Evolutionary conservation across 92 coral and sea anemone species (phyloP).

Genomic region (Virgularia gustaviana): DNA sequence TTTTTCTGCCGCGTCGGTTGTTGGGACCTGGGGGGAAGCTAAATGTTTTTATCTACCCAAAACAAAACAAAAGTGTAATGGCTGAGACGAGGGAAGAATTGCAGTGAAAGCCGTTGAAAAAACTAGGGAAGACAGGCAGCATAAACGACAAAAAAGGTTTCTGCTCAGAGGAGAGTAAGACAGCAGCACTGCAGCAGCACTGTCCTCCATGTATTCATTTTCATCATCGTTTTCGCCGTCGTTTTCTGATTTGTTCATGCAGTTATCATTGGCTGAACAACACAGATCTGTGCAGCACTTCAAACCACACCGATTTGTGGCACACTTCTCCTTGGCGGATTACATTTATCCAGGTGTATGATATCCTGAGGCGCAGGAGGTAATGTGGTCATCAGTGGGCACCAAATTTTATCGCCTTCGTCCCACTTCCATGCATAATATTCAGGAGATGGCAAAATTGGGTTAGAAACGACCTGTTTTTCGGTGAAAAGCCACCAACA

Average conservation of each 20-base stretch:
- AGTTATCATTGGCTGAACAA: neutral
- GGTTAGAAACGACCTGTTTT: conserved; percentile 53
- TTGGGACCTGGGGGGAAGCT: too few relatives aligned
- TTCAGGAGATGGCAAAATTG: conserved; percentile 48
- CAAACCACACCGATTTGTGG: conserved; percentile 2
- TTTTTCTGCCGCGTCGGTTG: too few relatives aligned
- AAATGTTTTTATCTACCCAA: too few relatives aligned
- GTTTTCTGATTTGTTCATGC: neutral
- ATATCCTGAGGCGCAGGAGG: conserved; percentile 20
- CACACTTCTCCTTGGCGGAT: neutral
- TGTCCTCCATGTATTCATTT: neutral
- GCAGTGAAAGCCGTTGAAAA: too few relatives aligned
- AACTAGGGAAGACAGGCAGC: neutral
- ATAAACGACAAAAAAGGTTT: too few relatives aligned
- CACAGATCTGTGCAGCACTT: conserved; percentile 27
- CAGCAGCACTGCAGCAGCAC: too few relatives aligned
- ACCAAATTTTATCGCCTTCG: neutral
- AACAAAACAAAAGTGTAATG: too few relatives aligned
- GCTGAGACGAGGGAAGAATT: too few relatives aligned
- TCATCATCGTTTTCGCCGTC: neutral
- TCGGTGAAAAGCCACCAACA: conserved; percentile 47
- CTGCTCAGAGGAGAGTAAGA: too few relatives aligned
- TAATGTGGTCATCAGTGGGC: conserved; percentile 7
- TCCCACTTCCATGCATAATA: conserved; percentile 52
- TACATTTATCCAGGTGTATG: conserved; percentile 11